Percentiles rank a stretch among this genome's conserved stretches.
These are phyloP conservation scores for Epistrophe grossulariae DNA, from an alignment of 2,888 invertebrate genomes.

Conservation along the genomic window DNA sequence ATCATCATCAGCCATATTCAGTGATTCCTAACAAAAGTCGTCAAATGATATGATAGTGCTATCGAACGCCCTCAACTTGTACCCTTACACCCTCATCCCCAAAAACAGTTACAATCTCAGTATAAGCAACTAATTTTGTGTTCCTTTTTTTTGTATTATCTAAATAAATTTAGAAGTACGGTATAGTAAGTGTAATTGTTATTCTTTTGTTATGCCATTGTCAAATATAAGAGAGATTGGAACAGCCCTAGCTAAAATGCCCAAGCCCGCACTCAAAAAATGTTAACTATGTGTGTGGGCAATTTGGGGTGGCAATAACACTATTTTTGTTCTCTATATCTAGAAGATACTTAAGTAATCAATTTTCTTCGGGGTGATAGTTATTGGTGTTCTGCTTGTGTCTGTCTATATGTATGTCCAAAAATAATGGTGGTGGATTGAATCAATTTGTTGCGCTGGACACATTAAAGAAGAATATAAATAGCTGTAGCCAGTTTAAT, in stretches of 20 bases:
- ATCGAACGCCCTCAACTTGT: constrained; percentile 13
- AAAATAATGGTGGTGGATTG: constrained; percentile 43
- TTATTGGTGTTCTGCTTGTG: constrained; percentile 18
- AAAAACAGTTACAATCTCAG: constrained; percentile 5
- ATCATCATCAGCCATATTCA: not conserved
- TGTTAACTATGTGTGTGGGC: constrained; percentile 18
- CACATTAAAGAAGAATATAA: constrained; percentile 38
- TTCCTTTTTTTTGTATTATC: not conserved
- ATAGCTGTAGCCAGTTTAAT: constrained; percentile 15
- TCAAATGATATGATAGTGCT: constrained; percentile 30
- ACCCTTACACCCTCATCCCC: no score
- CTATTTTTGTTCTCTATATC: not conserved
- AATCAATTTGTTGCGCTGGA: constrained; percentile 66
- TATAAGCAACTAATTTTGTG: constrained; percentile 21
- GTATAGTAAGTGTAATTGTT: constrained; percentile 34
- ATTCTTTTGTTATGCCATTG: constrained; percentile 60
- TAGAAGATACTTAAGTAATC: constrained; percentile 14
- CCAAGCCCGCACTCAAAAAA: constrained; percentile 1
- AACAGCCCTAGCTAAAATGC: not conserved
- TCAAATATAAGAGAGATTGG: constrained; percentile 2
- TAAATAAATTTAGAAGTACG: constrained; percentile 43
- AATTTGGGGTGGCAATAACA: constrained; percentile 22
- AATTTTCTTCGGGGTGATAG: constrained; percentile 16
- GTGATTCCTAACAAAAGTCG: not conserved
- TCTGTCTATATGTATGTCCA: not conserved